Percentiles rank a stretch among this genome's conserved stretches.
These are phyloP conservation scores for Psilopogon haemacephalus DNA, from an alignment of 2,113 vertebrate species.

Conservation along the genomic window DNA sequence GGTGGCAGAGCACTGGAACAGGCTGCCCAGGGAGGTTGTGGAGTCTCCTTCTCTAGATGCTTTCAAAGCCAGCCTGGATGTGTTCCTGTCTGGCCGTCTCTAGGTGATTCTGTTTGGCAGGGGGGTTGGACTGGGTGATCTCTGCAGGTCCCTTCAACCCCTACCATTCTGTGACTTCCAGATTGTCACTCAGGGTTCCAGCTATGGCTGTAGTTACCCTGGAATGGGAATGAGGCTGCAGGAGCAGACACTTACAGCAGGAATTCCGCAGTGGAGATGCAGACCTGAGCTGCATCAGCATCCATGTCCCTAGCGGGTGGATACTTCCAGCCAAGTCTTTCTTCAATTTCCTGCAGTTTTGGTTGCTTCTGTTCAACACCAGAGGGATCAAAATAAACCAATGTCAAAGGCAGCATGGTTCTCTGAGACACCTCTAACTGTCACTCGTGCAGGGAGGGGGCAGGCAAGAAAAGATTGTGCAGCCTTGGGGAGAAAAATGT, in stretches of 20 bases:
- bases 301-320: neutral
- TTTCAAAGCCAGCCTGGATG: no score
- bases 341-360: constrained; percentile 11
- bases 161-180: neutral
- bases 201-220: neutral
- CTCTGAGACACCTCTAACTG: neutral
- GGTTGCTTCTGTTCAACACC: neutral
- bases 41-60: no score
- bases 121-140: no score
- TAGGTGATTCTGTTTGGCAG: no score
- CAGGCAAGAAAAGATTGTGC: accelerated
- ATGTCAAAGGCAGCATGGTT: neutral
- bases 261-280: constrained; percentile 46
- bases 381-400: neutral
- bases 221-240: neutral
- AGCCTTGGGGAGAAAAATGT: neutral
- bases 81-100: no score
- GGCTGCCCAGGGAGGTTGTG: no score
- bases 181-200: neutral
- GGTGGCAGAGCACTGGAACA: no score
- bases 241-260: constrained; percentile 24
- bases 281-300: neutral
- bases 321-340: neutral
- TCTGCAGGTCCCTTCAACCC: no score
- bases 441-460: neutral